A percentile compares a stretch with the other conserved stretches of the same genome.
Evolutionary conservation across 1,140 invertebrate species (phyloP).

Genomic region (Globodera ellingtonae): DNA sequence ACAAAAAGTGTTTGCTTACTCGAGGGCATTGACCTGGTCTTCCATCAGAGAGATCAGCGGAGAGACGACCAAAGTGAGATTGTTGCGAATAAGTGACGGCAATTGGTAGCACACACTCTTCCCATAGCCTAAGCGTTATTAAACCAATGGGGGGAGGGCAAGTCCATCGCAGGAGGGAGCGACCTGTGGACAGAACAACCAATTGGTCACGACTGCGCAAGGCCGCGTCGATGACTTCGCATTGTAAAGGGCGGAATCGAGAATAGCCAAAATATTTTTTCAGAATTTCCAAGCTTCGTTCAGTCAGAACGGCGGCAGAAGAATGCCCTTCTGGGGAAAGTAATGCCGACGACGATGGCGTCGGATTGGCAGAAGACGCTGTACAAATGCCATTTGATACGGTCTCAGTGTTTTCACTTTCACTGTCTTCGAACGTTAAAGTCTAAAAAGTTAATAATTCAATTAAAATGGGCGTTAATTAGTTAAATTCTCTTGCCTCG

Average conservation of each 20-base stretch:
- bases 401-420: no score
- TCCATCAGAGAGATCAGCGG: constrained; percentile 34
- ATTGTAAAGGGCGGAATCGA: constrained; percentile 37
- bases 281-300: constrained; percentile 13
- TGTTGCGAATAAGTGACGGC: constrained; percentile 13
- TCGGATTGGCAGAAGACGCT: no score
- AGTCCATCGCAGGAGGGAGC: neutral
- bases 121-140: constrained; percentile 1
- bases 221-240: constrained; percentile 28
- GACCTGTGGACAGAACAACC: constrained; percentile 38
- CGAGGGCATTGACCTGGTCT: constrained; percentile 30
- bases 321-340: neutral
- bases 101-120: constrained; percentile 40
- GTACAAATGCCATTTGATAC: no score
- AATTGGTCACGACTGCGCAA: constrained; percentile 31
- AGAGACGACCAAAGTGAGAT: constrained; percentile 25
- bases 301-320: neutral
- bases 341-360: no score
- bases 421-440: neutral
- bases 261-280: constrained; percentile 34
- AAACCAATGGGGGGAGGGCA: no score
- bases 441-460: neutral
- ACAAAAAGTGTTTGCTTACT: neutral
- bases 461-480: no score
- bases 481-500: neutral